Conservation (phyloP, 2,888 invertebrate species). For the Odiellus spinosus region DNA sequence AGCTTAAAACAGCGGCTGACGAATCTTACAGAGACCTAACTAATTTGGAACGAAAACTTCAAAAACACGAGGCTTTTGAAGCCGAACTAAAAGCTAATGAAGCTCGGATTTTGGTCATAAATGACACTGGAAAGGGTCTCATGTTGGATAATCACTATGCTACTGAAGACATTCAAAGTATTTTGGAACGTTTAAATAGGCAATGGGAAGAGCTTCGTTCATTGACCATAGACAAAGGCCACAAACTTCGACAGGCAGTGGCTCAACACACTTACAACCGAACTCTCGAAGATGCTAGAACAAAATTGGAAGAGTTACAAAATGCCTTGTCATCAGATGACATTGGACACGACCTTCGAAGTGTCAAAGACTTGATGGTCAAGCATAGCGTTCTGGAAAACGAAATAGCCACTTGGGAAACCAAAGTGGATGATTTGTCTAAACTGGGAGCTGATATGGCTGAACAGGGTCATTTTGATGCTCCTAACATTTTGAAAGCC, state of each 20-base stretch:
- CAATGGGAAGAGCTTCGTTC: constrained; percentile 60
- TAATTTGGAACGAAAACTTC: constrained; percentile 76
- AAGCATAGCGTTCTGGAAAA: constrained; percentile 76
- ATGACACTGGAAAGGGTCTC: constrained; percentile 54
- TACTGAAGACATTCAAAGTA: constrained; percentile 47
- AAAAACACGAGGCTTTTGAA: constrained; percentile 94
- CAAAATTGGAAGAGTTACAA: constrained; percentile 71
- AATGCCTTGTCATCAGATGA: constrained; percentile 55
- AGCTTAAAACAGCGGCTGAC: constrained; percentile 74
- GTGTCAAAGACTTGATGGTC: constrained; percentile 75
- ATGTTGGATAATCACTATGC: constrained; percentile 52
- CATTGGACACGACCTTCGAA: constrained; percentile 71
- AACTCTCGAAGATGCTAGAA: constrained; percentile 73
- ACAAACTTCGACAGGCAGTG: constrained; percentile 68
- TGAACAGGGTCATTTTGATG: constrained; percentile 87
- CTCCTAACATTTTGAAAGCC: constrained; percentile 61
- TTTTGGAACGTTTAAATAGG: constrained; percentile 50
- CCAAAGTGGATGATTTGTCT: constrained; percentile 58
- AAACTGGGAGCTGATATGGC: constrained; percentile 69
- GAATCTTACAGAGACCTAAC: constrained; percentile 79
- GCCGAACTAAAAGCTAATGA: constrained; percentile 87
- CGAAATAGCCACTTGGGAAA: constrained; percentile 68
- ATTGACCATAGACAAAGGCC: constrained; percentile 49
- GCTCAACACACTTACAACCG: constrained; percentile 53
- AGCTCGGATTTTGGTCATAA: constrained; percentile 69